phyloP scores from a whole-genome alignment of 2,113 vertebrate genomes.

The Pterophyllum scalare region DNA sequence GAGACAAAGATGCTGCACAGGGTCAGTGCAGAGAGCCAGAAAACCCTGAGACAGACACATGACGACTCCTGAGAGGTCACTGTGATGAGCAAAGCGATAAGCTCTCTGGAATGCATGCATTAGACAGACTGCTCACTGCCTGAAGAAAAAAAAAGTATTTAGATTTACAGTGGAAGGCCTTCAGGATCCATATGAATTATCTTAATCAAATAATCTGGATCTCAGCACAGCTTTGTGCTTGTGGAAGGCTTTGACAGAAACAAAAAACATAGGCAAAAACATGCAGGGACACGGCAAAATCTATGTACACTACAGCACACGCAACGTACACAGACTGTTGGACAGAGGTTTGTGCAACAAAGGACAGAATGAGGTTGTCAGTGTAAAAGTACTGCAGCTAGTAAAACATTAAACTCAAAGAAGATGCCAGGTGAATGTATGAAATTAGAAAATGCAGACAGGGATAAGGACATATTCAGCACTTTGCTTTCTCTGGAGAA shows the following conservation, averaged over 20 bases:
- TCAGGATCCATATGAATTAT: conserved; percentile 7
- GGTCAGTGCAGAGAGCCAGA: neutral
- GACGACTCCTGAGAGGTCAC: conserved; percentile 30
- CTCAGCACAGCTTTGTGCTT: conserved; percentile 10
- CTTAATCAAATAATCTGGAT: conserved; percentile 20
- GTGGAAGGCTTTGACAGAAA: neutral
- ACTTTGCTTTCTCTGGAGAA: conserved; percentile 48
- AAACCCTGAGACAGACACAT: conserved; percentile 29
- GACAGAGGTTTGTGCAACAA: conserved; percentile 22
- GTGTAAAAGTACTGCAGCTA: conserved; percentile 40
- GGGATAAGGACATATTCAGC: neutral
- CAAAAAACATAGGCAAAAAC: conserved; percentile 41
- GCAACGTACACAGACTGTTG: conserved; percentile 15
- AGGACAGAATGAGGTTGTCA: conserved; percentile 19
- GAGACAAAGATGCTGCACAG: conserved; percentile 4
- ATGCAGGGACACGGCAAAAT: conserved; percentile 62
- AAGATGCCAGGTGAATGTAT: conserved; percentile 32
- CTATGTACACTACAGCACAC: conserved; percentile 46
- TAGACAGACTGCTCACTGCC: neutral
- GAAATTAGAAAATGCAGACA: conserved; percentile 17
- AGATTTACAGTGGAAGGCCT: neutral
- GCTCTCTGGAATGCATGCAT: conserved; percentile 49
- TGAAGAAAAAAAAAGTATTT: neutral
- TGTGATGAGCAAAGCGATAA: conserved; percentile 1
- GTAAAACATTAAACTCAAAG: conserved; percentile 7